These are phyloP conservation scores for Oryzias melastigma DNA, from an alignment of 2,113 vertebrate genomes.

Conservation along the genomic window DNA sequence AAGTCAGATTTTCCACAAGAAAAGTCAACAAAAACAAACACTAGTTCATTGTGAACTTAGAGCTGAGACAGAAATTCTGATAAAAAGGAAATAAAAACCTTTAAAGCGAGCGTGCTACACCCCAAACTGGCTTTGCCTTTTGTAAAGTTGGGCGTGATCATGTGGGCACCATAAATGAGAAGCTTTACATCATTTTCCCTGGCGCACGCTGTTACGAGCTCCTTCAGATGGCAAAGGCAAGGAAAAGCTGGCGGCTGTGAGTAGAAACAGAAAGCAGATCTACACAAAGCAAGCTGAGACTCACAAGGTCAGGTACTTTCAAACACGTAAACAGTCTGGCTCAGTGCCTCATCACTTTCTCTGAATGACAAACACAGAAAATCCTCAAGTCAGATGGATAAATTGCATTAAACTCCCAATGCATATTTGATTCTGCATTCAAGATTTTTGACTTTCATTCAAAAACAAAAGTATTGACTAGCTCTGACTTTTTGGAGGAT, in stretches of 20 bases:
- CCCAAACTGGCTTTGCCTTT: slow-evolving; percentile 33
- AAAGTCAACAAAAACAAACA: slow-evolving; percentile 20
- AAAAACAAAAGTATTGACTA: slow-evolving; percentile 33
- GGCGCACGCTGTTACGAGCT: slow-evolving; percentile 41
- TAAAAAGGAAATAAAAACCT: neutral
- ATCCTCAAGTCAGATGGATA: neutral
- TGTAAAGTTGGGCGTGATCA: slow-evolving; percentile 50
- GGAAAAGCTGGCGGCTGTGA: slow-evolving; percentile 53
- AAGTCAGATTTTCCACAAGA: slow-evolving; percentile 35
- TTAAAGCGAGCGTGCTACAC: slow-evolving; percentile 19
- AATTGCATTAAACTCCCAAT: no score
- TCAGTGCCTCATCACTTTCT: slow-evolving; percentile 8
- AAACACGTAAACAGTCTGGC: slow-evolving; percentile 36
- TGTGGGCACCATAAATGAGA: slow-evolving; percentile 49
- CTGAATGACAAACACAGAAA: slow-evolving; percentile 20
- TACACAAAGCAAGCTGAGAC: slow-evolving; percentile 33
- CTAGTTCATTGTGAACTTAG: slow-evolving; percentile 21
- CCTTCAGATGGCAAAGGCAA: slow-evolving; percentile 49
- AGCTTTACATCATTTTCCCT: slow-evolving; percentile 69
- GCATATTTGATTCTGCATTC: no score
- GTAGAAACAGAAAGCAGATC: slow-evolving; percentile 25
- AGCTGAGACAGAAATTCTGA: slow-evolving; percentile 17
- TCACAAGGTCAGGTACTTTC: slow-evolving; percentile 37
- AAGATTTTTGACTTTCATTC: neutral
- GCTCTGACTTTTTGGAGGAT: slow-evolving; percentile 48